A percentile compares a stretch with the other conserved stretches of the same genome.
These are phyloP conservation scores for Parapsyche elsis DNA, from an alignment of 1,140 invertebrate species.

Conservation along the genomic window DNA sequence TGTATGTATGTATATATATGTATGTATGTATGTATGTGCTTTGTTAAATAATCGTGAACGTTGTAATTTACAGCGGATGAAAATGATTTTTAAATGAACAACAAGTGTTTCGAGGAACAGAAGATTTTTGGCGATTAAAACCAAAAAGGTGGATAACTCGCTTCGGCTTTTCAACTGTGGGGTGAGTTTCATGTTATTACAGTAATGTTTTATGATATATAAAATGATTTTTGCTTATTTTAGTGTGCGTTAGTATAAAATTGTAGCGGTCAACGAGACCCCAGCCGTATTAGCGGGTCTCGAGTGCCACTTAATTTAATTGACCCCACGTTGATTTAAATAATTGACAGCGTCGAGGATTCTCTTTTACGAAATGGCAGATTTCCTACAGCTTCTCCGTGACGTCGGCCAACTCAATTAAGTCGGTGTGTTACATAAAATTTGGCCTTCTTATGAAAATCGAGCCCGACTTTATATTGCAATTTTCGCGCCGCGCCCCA, in stretches of 20 bases:
- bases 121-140: not conserved
- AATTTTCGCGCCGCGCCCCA: too few species aligned
- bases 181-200: not conserved
- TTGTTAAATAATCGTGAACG: too few species aligned
- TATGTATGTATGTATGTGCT: not conserved
- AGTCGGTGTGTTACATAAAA: too few species aligned
- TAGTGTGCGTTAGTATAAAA: not conserved
- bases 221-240: not conserved
- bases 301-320: slow-evolving; percentile 34
- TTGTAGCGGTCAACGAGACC: not conserved
- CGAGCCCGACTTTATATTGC: too few species aligned
- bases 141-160: not conserved
- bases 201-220: not conserved
- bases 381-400: not conserved
- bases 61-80: too few species aligned
- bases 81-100: too few species aligned
- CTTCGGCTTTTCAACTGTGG: not conserved
- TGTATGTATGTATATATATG: not conserved
- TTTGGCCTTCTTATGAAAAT: too few species aligned
- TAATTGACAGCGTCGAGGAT: slow-evolving; percentile 27
- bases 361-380: not conserved
- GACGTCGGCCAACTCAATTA: not conserved
- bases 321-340: slow-evolving; percentile 38
- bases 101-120: not conserved
- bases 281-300: not conserved